Percentiles rank a stretch among this genome's conserved stretches.
These are phyloP conservation scores for Euspilapteryx auroguttella DNA, from an alignment of 2,888 invertebrate genomes.

Conservation along the genomic window DNA sequence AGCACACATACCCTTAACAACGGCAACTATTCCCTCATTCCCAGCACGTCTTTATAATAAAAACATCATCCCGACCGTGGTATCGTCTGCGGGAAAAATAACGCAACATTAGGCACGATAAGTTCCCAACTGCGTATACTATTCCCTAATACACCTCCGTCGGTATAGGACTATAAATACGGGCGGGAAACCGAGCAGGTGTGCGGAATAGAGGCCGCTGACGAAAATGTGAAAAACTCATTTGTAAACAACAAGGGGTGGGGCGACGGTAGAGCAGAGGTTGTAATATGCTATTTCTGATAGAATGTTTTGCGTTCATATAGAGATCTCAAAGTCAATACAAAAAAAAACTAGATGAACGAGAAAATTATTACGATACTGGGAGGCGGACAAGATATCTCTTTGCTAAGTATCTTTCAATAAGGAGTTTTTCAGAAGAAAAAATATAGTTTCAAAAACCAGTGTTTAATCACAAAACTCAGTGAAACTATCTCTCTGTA, in stretches of 20 bases:
- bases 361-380: too few relatives aligned
- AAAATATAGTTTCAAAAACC: too few relatives aligned
- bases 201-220: conserved; percentile 31
- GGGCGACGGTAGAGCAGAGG: too few relatives aligned
- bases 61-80: conserved; percentile 35
- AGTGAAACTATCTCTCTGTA: too few relatives aligned
- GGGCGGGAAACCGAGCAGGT: conserved; percentile 28
- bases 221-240: conserved; percentile 46
- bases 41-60: conserved; percentile 50
- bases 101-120: conserved; percentile 41
- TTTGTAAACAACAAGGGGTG: conserved; percentile 51
- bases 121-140: conserved; percentile 40
- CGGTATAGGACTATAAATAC: conserved; percentile 9
- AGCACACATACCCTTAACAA: conserved; percentile 27
- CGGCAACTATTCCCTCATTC: conserved; percentile 35
- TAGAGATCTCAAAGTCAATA: too few relatives aligned
- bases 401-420: too few relatives aligned
- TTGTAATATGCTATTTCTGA: too few relatives aligned
- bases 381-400: too few relatives aligned
- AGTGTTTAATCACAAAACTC: too few relatives aligned
- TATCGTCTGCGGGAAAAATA: conserved; percentile 18
- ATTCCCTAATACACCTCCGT: conserved; percentile 29
- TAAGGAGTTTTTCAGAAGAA: too few relatives aligned
- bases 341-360: too few relatives aligned
- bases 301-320: too few relatives aligned